Evolutionary conservation across 2,888 invertebrate genomes (phyloP).

Genomic region (Hoplodrina ambigua): DNA sequence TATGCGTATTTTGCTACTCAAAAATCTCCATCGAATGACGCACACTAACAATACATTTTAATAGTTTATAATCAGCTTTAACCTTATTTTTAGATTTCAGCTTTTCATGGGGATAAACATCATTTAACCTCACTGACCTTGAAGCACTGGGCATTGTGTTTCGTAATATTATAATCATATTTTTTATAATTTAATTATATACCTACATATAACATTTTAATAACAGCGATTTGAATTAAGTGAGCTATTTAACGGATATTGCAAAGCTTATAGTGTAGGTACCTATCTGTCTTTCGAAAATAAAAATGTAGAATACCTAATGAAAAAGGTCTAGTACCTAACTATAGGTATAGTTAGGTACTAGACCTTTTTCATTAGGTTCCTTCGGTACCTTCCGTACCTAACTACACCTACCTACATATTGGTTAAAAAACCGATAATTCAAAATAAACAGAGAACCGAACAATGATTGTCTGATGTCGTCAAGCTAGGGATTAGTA

Average conservation of each 20-base stretch:
- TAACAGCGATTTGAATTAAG: constrained; percentile 31
- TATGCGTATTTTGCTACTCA: background rate
- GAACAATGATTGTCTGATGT: too few species aligned
- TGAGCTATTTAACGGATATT: constrained; percentile 28
- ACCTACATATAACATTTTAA: background rate
- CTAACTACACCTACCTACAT: too few species aligned
- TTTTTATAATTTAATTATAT: background rate
- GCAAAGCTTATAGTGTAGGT: too few species aligned
- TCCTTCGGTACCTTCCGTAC: too few species aligned
- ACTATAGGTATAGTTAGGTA: too few species aligned
- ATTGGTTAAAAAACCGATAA: too few species aligned
- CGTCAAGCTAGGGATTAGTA: too few species aligned
- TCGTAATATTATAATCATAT: constrained; percentile 14
- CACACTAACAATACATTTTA: constrained; percentile 36
- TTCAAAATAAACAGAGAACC: too few species aligned
- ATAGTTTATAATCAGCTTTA: constrained; percentile 19
- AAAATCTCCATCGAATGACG: constrained; percentile 38
- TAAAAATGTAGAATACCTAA: too few species aligned
- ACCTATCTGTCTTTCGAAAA: too few species aligned
- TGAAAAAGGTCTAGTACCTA: too few species aligned
- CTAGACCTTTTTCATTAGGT: too few species aligned
- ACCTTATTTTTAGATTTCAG: constrained; percentile 34
- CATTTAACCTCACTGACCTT: constrained; percentile 44
- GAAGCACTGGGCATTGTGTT: constrained; percentile 12
- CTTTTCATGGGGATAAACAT: constrained; percentile 17